Percentiles rank a stretch among this genome's conserved stretches.
phyloP scores from a whole-genome alignment of 2,888 invertebrate genomes.

The Pantelozetes paolii region DNA sequence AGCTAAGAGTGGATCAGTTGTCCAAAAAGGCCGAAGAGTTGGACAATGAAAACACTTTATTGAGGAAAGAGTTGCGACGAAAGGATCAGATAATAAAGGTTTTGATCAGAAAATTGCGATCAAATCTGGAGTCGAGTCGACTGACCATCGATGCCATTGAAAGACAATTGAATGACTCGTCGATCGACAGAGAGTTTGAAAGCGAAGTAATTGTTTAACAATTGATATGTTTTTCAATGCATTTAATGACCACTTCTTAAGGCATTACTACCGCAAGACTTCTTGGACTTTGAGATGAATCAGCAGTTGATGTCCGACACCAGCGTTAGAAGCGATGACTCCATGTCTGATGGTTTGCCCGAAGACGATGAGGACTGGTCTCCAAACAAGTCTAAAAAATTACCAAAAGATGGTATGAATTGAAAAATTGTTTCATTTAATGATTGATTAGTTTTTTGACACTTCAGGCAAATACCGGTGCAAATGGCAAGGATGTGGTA shows the following conservation, averaged over 20 bases:
- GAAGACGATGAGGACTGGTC: slow-evolving; percentile 16
- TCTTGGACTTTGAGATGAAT: slow-evolving; percentile 17
- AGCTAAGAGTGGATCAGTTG: neutral
- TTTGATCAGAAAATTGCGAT: slow-evolving; percentile 1
- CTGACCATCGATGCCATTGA: neutral
- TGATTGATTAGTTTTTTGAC: neutral
- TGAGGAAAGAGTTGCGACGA: neutral
- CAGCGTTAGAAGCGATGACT: neutral
- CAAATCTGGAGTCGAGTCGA: slow-evolving; percentile 2
- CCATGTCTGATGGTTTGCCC: neutral
- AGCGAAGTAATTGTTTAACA: neutral
- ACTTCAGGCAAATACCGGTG: neutral
- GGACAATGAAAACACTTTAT: neutral
- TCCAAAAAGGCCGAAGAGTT: neutral
- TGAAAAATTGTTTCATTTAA: neutral
- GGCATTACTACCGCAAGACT: slow-evolving; percentile 11
- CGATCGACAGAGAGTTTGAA: neutral
- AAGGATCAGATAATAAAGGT: neutral
- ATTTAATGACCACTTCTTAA: neutral
- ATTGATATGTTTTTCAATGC: neutral
- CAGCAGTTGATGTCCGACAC: neutral
- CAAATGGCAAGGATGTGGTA: neutral
- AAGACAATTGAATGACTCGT: slow-evolving; percentile 12
- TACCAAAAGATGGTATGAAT: neutral
- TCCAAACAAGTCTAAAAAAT: neutral